Conservation (phyloP, 2,113 vertebrate species). For the Pterocles orientalis region DNA sequence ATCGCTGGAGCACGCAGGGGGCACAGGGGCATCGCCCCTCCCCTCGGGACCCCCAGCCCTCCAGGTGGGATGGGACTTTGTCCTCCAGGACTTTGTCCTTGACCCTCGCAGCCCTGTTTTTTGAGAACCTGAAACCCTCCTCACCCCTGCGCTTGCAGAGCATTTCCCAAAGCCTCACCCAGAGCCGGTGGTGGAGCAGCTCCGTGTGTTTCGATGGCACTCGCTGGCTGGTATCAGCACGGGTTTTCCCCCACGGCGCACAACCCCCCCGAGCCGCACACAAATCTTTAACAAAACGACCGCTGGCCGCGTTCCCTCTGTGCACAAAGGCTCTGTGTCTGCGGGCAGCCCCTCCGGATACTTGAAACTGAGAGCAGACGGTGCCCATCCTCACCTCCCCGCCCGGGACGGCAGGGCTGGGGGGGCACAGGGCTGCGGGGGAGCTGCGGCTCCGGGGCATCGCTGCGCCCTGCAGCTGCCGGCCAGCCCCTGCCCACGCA, state of each 20-base stretch:
- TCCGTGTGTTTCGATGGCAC: background rate
- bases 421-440: background rate
- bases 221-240: background rate
- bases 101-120: background rate
- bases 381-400: background rate
- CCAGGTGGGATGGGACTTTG: background rate
- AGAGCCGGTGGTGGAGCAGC: background rate
- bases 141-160: background rate
- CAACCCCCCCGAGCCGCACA: rapidly evolving
- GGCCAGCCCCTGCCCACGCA: background rate
- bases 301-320: background rate
- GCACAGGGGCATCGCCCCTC: background rate
- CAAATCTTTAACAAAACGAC: background rate
- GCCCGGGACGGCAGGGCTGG: background rate
- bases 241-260: background rate
- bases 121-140: background rate
- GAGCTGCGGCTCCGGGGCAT: rapidly evolving
- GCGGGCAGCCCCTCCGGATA: background rate
- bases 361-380: background rate
- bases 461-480: background rate
- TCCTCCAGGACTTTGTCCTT: background rate
- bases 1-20: rapidly evolving
- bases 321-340: constrained; percentile 39
- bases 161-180: background rate
- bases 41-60: background rate